Percentiles rank a stretch among this genome's conserved stretches.
Evolutionary conservation across 2,113 vertebrate species (phyloP).

Genomic region (Epinephelus lanceolatus): DNA sequence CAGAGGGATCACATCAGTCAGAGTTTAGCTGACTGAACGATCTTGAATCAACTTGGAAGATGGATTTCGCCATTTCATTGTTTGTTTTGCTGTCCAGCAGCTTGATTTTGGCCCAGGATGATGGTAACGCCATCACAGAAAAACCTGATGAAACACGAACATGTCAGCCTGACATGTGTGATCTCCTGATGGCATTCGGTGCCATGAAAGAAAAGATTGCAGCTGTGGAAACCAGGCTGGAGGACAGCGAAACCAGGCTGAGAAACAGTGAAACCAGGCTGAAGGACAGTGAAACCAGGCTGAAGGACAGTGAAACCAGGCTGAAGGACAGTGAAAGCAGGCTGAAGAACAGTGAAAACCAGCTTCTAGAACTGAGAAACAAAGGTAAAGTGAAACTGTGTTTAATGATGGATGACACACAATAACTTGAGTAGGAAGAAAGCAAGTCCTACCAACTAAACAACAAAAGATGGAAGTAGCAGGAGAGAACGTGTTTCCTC

Average conservation of each 20-base stretch:
- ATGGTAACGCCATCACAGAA: fast-evolving
- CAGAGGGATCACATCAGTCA: neutral
- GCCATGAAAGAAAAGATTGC: neutral
- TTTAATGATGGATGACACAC: too few species aligned
- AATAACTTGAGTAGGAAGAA: too few species aligned
- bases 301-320: neutral
- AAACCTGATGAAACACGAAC: neutral
- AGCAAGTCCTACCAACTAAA: too few species aligned
- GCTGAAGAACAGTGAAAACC: neutral
- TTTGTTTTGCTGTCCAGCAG: neutral
- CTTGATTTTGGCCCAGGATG: neutral
- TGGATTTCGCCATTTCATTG: neutral
- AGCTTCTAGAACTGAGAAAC: neutral
- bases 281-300: neutral
- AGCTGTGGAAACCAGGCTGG: neutral
- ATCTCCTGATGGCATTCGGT: neutral
- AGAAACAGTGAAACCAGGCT: too few species aligned
- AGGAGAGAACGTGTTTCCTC: too few species aligned
- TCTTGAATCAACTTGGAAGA: neutral
- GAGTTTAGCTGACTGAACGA: neutral
- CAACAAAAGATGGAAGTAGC: too few species aligned
- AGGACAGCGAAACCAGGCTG: too few species aligned
- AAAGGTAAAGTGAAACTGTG: too few species aligned
- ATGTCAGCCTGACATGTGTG: neutral
- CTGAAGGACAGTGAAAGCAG: neutral